These are phyloP conservation scores for Coptodon bakossiorum DNA, from an alignment of 2,113 vertebrate species.

Conservation along the genomic window DNA sequence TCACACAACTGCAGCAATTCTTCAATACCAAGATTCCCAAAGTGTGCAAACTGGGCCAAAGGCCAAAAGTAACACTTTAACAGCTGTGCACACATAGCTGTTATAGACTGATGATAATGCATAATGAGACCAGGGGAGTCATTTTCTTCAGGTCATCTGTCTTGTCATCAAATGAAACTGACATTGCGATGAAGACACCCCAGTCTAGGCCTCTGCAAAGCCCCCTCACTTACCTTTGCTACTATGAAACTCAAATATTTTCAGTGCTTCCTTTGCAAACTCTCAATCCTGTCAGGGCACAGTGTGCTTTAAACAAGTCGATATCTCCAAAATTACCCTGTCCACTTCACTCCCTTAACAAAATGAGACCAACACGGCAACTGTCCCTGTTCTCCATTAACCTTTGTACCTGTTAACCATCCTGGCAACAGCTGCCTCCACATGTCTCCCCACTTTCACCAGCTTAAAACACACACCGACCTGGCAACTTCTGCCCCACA, in stretches of 20 bases:
- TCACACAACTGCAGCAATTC: neutral
- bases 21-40: neutral
- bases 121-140: rapidly evolving
- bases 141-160: neutral
- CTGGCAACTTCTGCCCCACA: neutral
- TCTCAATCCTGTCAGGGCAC: neutral
- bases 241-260: neutral
- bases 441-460: neutral
- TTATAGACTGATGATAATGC: neutral
- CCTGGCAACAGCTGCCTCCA: neutral
- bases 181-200: neutral
- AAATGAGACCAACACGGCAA: neutral
- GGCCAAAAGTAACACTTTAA: neutral
- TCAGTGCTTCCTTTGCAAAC: neutral
- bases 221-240: neutral
- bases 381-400: neutral
- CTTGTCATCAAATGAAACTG: neutral
- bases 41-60: neutral
- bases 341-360: neutral
- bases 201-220: neutral
- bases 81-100: neutral
- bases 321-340: neutral
- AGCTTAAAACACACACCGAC: neutral
- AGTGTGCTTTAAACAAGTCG: neutral
- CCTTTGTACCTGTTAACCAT: neutral